A percentile compares a stretch with the other conserved stretches of the same genome.
Evolutionary conservation across 1,140 invertebrate genomes (phyloP).

Genomic region (Cyclargus thomasi): DNA sequence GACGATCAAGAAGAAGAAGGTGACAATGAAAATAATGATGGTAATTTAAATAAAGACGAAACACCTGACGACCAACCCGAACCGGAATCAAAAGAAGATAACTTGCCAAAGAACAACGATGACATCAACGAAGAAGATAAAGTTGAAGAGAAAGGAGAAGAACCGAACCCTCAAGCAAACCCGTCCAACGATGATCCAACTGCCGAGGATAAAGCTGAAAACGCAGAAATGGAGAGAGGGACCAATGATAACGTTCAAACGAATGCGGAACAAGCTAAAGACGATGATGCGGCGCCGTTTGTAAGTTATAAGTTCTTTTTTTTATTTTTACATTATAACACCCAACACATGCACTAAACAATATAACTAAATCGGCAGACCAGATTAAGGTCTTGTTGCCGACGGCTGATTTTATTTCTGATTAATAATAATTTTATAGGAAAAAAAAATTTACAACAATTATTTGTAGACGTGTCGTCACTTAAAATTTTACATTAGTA

Average conservation of each 20-base stretch:
- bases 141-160: slow-evolving; percentile 83
- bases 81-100: slow-evolving; percentile 53
- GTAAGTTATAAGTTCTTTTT: slow-evolving; percentile 43
- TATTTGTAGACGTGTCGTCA: too few species aligned
- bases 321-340: not conserved
- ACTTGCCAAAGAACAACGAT: slow-evolving; percentile 66
- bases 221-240: slow-evolving; percentile 61
- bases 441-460: too few species aligned
- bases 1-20: slow-evolving; percentile 27
- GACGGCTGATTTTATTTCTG: too few species aligned
- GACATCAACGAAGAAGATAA: slow-evolving; percentile 74
- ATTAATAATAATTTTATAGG: too few species aligned
- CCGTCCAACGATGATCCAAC: slow-evolving; percentile 77
- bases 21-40: slow-evolving; percentile 33
- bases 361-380: not conserved
- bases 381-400: too few species aligned
- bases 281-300: slow-evolving; percentile 76
- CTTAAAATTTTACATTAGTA: too few species aligned
- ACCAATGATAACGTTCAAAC: slow-evolving; percentile 75
- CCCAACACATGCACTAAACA: too few species aligned
- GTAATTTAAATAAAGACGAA: slow-evolving; percentile 29
- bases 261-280: slow-evolving; percentile 75
- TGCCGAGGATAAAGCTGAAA: slow-evolving; percentile 68
- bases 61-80: slow-evolving; percentile 38
- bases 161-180: slow-evolving; percentile 75